Percentiles rank a stretch among this genome's conserved stretches.
Conservation (phyloP, 2,797 vertebrate genomes). For the Macropus fuliginosus region DNA sequence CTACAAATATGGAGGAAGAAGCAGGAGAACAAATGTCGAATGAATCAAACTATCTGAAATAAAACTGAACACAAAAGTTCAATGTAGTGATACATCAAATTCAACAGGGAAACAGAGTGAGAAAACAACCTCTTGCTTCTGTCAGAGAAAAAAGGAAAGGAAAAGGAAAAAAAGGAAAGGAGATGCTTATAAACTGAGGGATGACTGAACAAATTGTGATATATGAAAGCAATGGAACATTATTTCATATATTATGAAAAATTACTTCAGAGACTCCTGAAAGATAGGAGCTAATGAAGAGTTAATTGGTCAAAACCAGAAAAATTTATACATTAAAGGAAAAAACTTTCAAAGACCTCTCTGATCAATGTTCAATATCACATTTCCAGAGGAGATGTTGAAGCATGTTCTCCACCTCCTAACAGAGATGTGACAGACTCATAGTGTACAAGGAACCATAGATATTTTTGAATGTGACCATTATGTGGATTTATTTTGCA, state of each 20-base stretch:
- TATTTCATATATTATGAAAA: no score
- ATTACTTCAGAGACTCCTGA: no score
- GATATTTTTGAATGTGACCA: neutral
- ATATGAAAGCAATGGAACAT: no score
- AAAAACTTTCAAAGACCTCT: neutral
- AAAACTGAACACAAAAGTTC: neutral
- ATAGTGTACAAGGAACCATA: neutral
- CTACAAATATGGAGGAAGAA: neutral
- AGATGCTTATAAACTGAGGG: no score
- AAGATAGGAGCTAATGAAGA: neutral
- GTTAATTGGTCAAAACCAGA: neutral
- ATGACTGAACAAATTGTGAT: no score
- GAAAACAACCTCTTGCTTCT: neutral
- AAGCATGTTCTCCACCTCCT: neutral
- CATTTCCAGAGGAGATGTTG: neutral
- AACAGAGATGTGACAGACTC: neutral
- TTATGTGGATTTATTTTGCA: neutral
- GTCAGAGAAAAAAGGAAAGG: neutral
- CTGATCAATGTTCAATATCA: neutral
- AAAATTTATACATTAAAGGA: neutral
- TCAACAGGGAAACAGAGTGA: neutral
- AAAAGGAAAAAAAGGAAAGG: no score
- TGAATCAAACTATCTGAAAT: neutral
- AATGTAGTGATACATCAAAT: neutral
- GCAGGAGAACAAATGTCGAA: neutral